A percentile compares a stretch with the other conserved stretches of the same genome.
Conservation (phyloP, 2,888 invertebrate species). For the Plebejus anna region DNA sequence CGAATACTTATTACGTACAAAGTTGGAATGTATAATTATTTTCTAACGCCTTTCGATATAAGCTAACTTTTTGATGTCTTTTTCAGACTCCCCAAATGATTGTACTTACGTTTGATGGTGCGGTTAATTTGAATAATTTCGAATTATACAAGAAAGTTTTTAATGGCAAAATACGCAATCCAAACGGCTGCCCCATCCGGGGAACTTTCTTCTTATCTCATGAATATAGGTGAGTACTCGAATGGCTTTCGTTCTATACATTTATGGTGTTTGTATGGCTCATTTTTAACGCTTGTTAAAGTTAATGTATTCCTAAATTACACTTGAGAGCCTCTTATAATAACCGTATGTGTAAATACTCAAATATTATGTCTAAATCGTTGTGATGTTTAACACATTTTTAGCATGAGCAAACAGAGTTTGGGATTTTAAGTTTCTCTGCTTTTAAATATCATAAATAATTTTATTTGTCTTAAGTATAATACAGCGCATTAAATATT, state of each 20-base stretch:
- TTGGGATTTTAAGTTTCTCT: no score
- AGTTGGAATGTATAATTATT: conserved; percentile 22
- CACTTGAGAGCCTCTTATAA: neutral
- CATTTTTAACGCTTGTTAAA: neutral
- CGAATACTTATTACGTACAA: neutral
- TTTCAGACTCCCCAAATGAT: conserved; percentile 95
- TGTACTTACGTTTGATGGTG: conserved; percentile 94
- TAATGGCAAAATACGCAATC: conserved; percentile 88
- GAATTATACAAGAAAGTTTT: conserved; percentile 93
- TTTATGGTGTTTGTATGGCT: conserved; percentile 22
- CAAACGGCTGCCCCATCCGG: conserved; percentile 92
- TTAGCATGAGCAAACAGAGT: no score
- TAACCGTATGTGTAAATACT: neutral
- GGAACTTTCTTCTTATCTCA: conserved; percentile 97
- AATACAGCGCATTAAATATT: neutral
- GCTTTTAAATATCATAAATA: no score
- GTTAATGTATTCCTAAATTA: neutral
- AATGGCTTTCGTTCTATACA: neutral
- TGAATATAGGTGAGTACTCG: conserved; percentile 82
- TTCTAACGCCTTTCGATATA: conserved; percentile 12
- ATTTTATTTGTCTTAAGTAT: neutral
- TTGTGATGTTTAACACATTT: no score
- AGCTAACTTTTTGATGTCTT: conserved; percentile 34
- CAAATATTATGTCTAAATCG: neutral
- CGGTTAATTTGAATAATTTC: conserved; percentile 94